Conservation (phyloP, 2,888 invertebrate genomes). For the Cerastis rubricosa region DNA sequence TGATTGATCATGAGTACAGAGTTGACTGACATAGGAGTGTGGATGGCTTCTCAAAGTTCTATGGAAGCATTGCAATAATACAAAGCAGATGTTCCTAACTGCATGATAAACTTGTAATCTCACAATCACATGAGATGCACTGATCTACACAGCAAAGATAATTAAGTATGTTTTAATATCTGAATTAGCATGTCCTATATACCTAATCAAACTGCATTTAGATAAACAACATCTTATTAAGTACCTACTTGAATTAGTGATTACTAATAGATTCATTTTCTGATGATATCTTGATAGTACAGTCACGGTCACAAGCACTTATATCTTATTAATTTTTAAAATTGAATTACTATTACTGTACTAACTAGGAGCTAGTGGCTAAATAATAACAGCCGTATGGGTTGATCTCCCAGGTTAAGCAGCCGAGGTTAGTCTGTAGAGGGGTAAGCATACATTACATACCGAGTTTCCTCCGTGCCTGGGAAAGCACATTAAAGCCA, state of each 20-base stretch:
- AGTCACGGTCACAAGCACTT: neutral
- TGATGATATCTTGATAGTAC: constrained; percentile 6
- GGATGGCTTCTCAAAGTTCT: neutral
- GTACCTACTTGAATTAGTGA: constrained; percentile 2
- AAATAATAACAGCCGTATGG: neutral
- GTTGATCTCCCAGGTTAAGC: neutral
- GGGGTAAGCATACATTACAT: neutral
- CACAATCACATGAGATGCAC: neutral
- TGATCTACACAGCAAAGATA: neutral
- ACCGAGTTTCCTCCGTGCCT: neutral
- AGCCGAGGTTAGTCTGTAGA: neutral
- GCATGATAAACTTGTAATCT: constrained; percentile 3
- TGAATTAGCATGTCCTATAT: constrained; percentile 31
- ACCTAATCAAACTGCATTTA: constrained; percentile 24
- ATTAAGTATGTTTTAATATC: constrained; percentile 17
- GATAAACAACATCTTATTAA: constrained; percentile 24
- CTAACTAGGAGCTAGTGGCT: neutral
- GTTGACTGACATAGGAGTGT: neutral
- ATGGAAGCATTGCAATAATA: neutral
- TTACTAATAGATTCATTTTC: constrained; percentile 12
- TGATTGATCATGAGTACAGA: neutral
- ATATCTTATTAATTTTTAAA: neutral
- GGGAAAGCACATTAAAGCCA: neutral
- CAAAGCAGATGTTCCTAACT: neutral
- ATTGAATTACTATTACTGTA: neutral